These are phyloP conservation scores for Emydoidea blandingii DNA, from an alignment of 2,797 vertebrate species.

Conservation along the genomic window DNA sequence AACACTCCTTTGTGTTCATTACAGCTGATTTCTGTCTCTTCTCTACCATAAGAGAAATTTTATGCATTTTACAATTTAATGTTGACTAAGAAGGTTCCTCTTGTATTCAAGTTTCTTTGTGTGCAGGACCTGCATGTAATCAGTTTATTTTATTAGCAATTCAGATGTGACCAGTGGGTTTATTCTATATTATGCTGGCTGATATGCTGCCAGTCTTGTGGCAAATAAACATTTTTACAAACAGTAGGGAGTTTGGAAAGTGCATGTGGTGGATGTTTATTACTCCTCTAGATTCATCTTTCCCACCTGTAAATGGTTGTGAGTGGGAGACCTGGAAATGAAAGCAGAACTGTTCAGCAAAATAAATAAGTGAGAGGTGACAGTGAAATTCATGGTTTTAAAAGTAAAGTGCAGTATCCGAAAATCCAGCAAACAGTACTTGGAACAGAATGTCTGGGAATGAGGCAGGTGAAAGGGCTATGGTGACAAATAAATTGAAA, in stretches of 20 bases:
- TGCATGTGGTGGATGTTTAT: background rate
- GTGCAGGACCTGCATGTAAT: constrained; percentile 4
- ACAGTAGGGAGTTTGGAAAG: constrained; percentile 21
- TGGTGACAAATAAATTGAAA: background rate
- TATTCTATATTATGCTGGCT: background rate
- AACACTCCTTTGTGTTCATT: constrained; percentile 34
- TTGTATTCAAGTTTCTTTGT: constrained; percentile 27
- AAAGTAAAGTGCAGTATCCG: background rate
- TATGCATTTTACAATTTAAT: constrained; percentile 24
- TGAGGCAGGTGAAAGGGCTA: background rate
- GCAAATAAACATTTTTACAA: constrained; percentile 50
- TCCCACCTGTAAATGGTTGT: constrained; percentile 8
- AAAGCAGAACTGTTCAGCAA: constrained; percentile 33
- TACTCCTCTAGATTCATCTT: constrained; percentile 39
- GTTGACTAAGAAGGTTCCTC: constrained; percentile 28
- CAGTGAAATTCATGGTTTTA: background rate
- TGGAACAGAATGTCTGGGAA: background rate
- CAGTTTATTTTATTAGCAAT: constrained; percentile 49
- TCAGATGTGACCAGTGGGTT: constrained; percentile 19
- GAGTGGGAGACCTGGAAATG: constrained; percentile 22
- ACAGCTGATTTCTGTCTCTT: constrained; percentile 56
- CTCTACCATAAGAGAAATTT: background rate
- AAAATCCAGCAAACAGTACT: background rate
- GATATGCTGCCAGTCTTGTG: background rate
- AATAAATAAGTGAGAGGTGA: background rate